Evolutionary conservation across 2,888 invertebrate genomes (phyloP).

Genomic region (Nomada flava): DNA sequence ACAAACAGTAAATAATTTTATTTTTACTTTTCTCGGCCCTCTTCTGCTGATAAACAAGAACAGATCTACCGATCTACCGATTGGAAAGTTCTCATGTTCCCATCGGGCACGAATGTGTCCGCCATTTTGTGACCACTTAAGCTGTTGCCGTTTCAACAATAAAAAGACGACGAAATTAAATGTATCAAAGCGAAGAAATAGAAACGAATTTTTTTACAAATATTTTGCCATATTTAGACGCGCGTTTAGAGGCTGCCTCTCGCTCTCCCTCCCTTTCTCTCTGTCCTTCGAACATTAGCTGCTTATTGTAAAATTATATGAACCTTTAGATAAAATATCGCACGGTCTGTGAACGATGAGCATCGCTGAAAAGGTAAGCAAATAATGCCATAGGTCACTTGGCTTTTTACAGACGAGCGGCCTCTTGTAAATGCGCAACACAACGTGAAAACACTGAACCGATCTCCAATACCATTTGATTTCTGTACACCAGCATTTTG

Average conservation of each 20-base stretch:
- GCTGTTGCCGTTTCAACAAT: background rate
- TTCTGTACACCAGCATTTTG: background rate
- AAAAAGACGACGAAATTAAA: background rate
- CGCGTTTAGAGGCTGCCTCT: background rate
- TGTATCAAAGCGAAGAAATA: background rate
- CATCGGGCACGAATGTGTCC: background rate
- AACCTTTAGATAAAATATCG: conserved; percentile 52
- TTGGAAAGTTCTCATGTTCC: background rate
- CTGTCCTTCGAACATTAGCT: conserved; percentile 13
- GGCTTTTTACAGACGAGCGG: conserved; percentile 55
- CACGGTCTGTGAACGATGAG: conserved; percentile 41
- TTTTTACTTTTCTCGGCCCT: background rate
- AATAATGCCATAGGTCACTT: conserved; percentile 73
- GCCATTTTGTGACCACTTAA: background rate
- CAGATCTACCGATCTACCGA: background rate
- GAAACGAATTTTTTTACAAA: background rate
- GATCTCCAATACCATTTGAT: background rate
- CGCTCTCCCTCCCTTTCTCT: too few species aligned
- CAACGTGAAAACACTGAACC: conserved; percentile 18
- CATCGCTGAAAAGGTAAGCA: conserved; percentile 48
- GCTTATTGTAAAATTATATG: conserved; percentile 55
- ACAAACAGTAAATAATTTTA: conserved; percentile 1
- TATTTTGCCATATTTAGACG: conserved; percentile 6
- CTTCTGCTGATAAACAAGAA: background rate
- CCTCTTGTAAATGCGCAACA: conserved; percentile 26